Conservation (phyloP, 2,888 invertebrate genomes). For the Papilio demoleus region DNA sequence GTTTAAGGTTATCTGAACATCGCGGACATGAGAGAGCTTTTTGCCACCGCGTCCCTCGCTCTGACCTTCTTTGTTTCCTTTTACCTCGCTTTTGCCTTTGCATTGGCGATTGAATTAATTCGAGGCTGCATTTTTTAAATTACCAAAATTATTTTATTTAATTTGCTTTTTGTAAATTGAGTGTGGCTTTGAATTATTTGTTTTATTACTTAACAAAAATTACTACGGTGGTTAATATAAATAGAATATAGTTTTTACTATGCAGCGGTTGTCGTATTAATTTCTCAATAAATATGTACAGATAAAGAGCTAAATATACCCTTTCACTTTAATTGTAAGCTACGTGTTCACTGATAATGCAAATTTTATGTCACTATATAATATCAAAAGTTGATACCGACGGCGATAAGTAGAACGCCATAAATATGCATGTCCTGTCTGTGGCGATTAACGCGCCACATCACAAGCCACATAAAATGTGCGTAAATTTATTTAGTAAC, state of each 20-base stretch:
- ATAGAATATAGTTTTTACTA: not conserved
- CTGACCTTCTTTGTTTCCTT: constrained; percentile 67
- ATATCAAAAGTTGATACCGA: constrained; percentile 47
- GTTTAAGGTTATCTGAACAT: constrained; percentile 82
- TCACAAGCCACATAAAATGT: constrained; percentile 40
- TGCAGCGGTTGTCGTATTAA: not conserved
- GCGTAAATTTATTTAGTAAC: constrained; percentile 25
- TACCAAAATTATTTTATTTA: not conserved
- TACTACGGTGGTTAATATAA: not conserved
- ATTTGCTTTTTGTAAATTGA: too few species aligned
- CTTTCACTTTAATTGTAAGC: constrained; percentile 20
- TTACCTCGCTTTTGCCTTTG: constrained; percentile 43
- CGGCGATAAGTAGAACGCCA: constrained; percentile 57
- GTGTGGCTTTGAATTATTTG: too few species aligned
- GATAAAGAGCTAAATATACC: constrained; percentile 9
- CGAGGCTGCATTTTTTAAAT: constrained; percentile 21
- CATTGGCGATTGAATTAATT: constrained; percentile 34
- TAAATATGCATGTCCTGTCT: constrained; percentile 59
- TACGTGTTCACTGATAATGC: constrained; percentile 22
- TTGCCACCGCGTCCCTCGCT: constrained; percentile 77
- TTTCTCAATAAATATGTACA: constrained; percentile 14
- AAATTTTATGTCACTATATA: constrained; percentile 16
- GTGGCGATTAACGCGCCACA: constrained; percentile 56
- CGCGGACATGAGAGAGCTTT: constrained; percentile 82
- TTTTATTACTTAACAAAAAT: too few species aligned